Evolutionary conservation across 1,140 invertebrate genomes (phyloP), one percentile per base, ranked within the genome.

Genomic region (Temnothorax longispinosus): DNA sequence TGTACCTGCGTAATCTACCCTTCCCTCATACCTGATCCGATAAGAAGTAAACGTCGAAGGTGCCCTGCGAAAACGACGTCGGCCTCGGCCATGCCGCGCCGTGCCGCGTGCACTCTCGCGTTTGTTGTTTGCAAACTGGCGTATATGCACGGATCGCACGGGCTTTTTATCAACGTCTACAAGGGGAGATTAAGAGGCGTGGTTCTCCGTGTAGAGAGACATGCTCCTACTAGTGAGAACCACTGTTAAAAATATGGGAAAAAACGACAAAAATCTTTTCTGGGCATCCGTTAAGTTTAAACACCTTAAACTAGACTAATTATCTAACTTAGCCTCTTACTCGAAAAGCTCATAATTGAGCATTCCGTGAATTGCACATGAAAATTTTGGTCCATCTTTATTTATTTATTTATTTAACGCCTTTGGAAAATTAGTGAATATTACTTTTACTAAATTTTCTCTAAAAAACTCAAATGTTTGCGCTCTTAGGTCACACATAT

Each of bases 151-250:
- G 47, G 58, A 88, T 69, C 62, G 71, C 27, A 56, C 52, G 52
- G 0, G 35, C 32, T 75, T 89, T 86, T 89, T 86, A 86, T 88
- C 77, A 86, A 62, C 62, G 69, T 81, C 75, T 85, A 58, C 87
- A 58, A 54, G 62, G 10, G 44, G 64, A 88, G 87, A 89, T 89
- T 89, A 86, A 76, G 69, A 86, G 82, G 88, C 56, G 87, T 64
- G 87, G 87, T 86, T 71, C 74, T 64, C 50, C 6, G 67, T 74
- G 71, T 85, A 56, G 75, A 58, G 60, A 80, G 72, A 88, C 35
- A 10, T 15, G 35, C 41, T 62, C 2, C 38, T 32, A 44, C 38
- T 32, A 44, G 47, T 67, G 60, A 80, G 44, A 80, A 50, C 44
- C 76, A n/a, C 60, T 38, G 58, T n/a, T 64, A 78, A 10, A 15